Evolutionary conservation across 2,888 invertebrate species (phyloP).

Genomic region (Yponomeuta plumbellus): DNA sequence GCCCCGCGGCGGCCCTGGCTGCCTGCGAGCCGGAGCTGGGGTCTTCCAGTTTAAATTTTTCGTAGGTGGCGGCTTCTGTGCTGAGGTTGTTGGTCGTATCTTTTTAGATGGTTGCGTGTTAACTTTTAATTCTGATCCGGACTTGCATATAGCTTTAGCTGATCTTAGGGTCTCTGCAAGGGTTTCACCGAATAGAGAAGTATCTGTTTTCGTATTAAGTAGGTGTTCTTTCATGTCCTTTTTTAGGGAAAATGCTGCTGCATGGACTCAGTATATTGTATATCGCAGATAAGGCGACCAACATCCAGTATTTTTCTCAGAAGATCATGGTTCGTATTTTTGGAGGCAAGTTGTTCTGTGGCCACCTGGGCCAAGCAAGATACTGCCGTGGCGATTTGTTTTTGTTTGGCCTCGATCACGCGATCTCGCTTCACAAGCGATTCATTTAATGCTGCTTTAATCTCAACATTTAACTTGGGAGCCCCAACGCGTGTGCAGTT

Average conservation of each 20-base stretch:
- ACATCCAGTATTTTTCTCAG: constrained; percentile 24
- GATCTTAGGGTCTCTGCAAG: constrained; percentile 24
- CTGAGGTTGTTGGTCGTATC: background rate
- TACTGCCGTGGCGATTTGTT: constrained; percentile 24
- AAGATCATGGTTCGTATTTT: constrained; percentile 13
- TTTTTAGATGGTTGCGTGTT: constrained; percentile 8
- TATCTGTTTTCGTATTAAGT: constrained; percentile 24
- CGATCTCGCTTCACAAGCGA: constrained; percentile 24
- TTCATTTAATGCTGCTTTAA: constrained; percentile 26
- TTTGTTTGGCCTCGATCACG: constrained; percentile 28
- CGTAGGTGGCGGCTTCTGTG: constrained; percentile 1
- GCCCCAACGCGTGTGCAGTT: constrained; percentile 27
- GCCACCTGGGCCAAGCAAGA: constrained; percentile 21
- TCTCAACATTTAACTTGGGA: constrained; percentile 28
- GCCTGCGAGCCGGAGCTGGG: too few species aligned
- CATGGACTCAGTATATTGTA: constrained; percentile 23
- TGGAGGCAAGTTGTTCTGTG: too few species aligned
- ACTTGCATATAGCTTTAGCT: constrained; percentile 25
- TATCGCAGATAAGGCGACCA: constrained; percentile 21
- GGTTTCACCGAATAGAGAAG: constrained; percentile 23
- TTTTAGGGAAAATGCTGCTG: constrained; percentile 25
- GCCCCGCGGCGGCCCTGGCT: too few species aligned
- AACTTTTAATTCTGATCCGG: constrained; percentile 23
- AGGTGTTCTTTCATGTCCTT: constrained; percentile 26
- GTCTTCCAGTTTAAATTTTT: constrained; percentile 22